Evolutionary conservation across 2,797 vertebrate genomes (phyloP).

Genomic region (Lateolabrax maculatus): DNA sequence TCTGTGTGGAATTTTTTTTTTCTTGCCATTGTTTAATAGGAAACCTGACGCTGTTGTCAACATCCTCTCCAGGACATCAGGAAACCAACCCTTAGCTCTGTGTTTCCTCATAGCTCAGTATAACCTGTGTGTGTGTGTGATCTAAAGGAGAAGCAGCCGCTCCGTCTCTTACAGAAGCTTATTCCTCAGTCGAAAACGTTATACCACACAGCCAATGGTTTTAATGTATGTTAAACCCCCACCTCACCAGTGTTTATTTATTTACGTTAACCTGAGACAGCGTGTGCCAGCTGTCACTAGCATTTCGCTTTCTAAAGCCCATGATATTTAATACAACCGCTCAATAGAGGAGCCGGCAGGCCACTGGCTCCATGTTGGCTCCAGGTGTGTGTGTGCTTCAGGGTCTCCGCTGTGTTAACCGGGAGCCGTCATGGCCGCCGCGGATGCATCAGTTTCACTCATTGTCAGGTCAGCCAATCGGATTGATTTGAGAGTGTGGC

Average conservation of each 20-base stretch:
- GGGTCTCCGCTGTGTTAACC: constrained; percentile 12
- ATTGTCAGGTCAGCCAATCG: constrained; percentile 81
- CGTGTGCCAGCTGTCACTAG: constrained; percentile 79
- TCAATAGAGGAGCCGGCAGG: constrained; percentile 51
- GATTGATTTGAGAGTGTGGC: constrained; percentile 62
- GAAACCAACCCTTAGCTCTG: constrained; percentile 58
- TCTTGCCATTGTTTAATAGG: constrained; percentile 69
- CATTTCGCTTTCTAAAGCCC: constrained; percentile 83
- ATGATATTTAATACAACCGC: constrained; percentile 87
- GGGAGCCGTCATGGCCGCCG: constrained; percentile 72
- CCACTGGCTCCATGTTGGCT: constrained; percentile 78
- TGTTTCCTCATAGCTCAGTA: constrained; percentile 46
- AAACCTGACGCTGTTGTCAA: constrained; percentile 65
- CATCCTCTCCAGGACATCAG: constrained; percentile 73
- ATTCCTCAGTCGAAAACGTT: not conserved
- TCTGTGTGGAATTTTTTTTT: constrained; percentile 34
- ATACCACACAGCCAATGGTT: not conserved
- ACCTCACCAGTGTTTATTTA: constrained; percentile 78
- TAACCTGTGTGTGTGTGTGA: constrained; percentile 54
- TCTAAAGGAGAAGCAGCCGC: not conserved
- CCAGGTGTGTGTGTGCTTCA: constrained; percentile 11
- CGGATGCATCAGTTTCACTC: constrained; percentile 73
- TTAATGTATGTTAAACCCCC: constrained; percentile 61
- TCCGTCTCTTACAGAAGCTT: not conserved
- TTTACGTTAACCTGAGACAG: constrained; percentile 81